Conservation (phyloP, 2,797 vertebrate genomes). For the Eulemur coronatus region DNA sequence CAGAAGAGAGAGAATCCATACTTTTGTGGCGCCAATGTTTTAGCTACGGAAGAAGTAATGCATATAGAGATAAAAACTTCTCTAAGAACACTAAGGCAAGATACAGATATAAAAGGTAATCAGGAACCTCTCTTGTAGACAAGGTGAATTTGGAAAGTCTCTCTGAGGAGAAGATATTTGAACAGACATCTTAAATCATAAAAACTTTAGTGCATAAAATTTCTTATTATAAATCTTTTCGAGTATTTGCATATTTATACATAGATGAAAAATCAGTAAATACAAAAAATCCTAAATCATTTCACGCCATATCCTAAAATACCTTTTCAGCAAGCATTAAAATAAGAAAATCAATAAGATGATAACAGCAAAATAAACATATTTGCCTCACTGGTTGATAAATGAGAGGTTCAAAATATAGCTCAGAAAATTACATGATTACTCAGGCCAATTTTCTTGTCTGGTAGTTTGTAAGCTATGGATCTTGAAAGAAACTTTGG, state of each 20-base stretch:
- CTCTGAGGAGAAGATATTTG: background rate
- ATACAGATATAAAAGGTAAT: background rate
- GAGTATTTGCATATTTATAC: background rate
- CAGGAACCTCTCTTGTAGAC: background rate
- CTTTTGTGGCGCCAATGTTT: background rate
- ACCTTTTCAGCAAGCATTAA: background rate
- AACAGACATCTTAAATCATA: background rate
- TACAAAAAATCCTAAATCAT: constrained; percentile 26
- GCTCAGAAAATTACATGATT: background rate
- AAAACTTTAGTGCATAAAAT: background rate
- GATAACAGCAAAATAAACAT: background rate
- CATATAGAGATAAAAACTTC: background rate
- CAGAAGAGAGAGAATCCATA: background rate
- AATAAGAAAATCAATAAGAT: constrained; percentile 10
- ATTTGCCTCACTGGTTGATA: background rate
- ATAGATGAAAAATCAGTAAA: background rate
- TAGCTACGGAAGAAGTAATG: background rate
- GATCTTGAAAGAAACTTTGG: background rate
- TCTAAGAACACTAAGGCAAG: background rate
- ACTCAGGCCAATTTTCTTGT: background rate
- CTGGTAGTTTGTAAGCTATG: background rate
- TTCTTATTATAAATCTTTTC: background rate
- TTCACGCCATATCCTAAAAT: background rate
- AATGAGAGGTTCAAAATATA: background rate
- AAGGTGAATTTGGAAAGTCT: background rate